These are phyloP conservation scores for Mionectes macconnelli DNA, from an alignment of 2,113 vertebrate species.

Conservation along the genomic window DNA sequence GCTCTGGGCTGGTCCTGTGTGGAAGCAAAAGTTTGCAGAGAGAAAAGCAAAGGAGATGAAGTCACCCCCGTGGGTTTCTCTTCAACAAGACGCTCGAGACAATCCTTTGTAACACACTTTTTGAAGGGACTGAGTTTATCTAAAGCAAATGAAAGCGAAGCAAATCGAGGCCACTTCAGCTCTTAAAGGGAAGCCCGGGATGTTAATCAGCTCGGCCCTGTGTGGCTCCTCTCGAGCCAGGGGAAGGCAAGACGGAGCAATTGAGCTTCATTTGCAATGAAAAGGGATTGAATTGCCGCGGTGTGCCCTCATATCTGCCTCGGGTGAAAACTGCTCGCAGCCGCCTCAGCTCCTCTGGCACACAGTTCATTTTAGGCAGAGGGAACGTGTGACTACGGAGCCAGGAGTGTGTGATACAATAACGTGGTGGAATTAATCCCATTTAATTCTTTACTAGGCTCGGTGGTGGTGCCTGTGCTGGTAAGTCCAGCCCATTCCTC, in stretches of 20 bases:
- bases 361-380: neutral
- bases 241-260: neutral
- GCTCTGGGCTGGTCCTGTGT: neutral
- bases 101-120: neutral
- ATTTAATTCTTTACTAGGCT: neutral
- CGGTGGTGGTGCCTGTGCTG: neutral
- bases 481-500: neutral
- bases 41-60: neutral
- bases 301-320: neutral
- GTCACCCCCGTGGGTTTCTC: neutral
- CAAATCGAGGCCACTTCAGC: neutral
- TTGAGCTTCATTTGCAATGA: neutral
- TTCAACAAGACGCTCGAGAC: neutral
- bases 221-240: neutral
- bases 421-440: neutral
- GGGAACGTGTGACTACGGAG: neutral
- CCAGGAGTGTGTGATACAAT: neutral
- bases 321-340: neutral
- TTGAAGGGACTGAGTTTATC: neutral
- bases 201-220: neutral
- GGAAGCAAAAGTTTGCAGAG: neutral
- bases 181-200: neutral
- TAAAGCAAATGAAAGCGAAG: conserved; percentile 10
- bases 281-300: neutral
- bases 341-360: neutral